These are phyloP conservation scores for Phyllostomus hastatus DNA, from an alignment of 2,113 vertebrate species.

Conservation along the genomic window DNA sequence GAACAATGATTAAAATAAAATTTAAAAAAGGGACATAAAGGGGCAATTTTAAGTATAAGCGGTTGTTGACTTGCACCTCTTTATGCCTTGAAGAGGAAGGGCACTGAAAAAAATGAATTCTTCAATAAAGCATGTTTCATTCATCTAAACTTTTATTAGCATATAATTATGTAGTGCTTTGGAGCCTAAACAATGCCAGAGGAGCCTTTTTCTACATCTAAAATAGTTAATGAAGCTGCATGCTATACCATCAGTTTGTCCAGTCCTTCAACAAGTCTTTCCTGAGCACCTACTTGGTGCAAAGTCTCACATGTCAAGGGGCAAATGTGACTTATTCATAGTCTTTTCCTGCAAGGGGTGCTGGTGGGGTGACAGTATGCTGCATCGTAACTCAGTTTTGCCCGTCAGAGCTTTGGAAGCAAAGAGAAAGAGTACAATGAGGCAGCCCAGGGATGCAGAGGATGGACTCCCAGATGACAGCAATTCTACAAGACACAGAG, in stretches of 20 bases:
- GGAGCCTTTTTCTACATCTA: not conserved
- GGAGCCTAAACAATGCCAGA: not conserved
- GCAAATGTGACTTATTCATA: not conserved
- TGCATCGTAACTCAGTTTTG: not conserved
- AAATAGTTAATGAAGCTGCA: not conserved
- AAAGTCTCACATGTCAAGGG: not conserved
- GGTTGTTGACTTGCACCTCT: not conserved
- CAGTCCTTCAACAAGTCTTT: not conserved
- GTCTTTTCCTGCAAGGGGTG: not conserved
- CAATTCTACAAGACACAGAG: not conserved
- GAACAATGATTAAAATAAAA: too few species aligned
- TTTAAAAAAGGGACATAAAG: not conserved
- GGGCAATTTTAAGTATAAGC: not conserved
- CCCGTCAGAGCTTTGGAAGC: not conserved
- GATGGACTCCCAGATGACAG: not conserved
- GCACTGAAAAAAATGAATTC: not conserved
- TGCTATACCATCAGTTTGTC: not conserved
- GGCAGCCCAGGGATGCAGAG: not conserved
- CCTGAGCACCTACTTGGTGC: not conserved
- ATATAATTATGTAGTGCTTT: not conserved
- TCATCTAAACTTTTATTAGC: not conserved
- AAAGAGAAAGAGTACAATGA: not conserved
- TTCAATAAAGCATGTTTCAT: not conserved
- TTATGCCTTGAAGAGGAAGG: not conserved
- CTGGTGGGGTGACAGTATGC: fast-evolving